Base-by-base conservation (phyloP, 2,888 invertebrate species). In the Eremobia ochroleuca region DNA sequence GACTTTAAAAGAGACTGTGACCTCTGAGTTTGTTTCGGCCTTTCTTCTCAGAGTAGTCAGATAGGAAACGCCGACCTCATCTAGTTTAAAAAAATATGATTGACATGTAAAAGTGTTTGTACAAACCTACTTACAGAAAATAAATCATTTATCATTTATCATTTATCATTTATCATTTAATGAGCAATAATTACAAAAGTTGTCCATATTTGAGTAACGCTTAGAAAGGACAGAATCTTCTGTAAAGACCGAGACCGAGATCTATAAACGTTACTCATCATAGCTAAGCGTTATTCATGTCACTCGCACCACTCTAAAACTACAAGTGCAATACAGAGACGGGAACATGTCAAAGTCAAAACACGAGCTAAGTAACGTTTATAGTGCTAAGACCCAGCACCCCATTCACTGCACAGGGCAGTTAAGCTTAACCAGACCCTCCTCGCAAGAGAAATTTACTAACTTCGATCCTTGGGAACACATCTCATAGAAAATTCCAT, bases 401-500 rank as follows among this genome's bases (percentile, higher is more conserved):
- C 59, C 40, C 62, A 58, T 40, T 49, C 52, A n/a, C 52, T 73
- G 79, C 52, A n/a, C 34, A 74, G 25, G 52, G 28, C 31, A 81
- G 49, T 64, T 59, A 68, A 52, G 49, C 58, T 76, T 52, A 52
- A 66, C 31, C 58, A 58, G 25, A 65, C 64, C 49, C 69, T 65
- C 2, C 40, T 40, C 49, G 59, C 46, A 18, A 25, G 31, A 55
- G 64, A 69, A 66, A 69, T 64, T 66, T 13, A 55, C 69, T 13
- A 77, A 70, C 69, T 52, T 68, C 55, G 25, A 66, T 31, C 46
- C 52, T 37, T 28, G 25, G 46, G 40, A 69, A 55, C 55, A 75
- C 49, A 40, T 77, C 77, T 82, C 77, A 77, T 80, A 49, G 66
- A 82, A 70, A 80, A 76, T 82, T 82, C 61, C 70, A 34, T 82